phyloP scores from a whole-genome alignment of 2,888 invertebrate genomes.

The Apodemia hepburni region DNA sequence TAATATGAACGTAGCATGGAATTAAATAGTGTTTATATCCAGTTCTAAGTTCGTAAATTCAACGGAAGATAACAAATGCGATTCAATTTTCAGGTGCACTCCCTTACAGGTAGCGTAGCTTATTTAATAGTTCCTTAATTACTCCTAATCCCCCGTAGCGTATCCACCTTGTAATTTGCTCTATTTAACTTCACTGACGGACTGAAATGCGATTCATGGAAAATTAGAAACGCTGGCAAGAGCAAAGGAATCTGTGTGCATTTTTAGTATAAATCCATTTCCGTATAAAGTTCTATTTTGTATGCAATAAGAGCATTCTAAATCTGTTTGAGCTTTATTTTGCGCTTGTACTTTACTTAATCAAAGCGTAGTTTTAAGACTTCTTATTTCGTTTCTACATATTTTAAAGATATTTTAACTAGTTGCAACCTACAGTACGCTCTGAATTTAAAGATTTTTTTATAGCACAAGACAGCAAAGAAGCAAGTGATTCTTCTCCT shows the following conservation, averaged over 20 bases:
- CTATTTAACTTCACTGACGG: constrained; percentile 41
- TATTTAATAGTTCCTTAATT: constrained; percentile 64
- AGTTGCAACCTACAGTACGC: background rate
- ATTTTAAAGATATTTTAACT: background rate
- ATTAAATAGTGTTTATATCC: background rate
- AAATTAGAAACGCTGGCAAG: constrained; percentile 29
- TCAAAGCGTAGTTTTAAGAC: background rate
- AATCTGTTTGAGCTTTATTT: constrained; percentile 16
- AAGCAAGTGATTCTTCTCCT: too few species aligned
- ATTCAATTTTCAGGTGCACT: constrained; percentile 31
- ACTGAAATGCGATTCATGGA: constrained; percentile 31
- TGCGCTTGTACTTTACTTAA: constrained; percentile 11
- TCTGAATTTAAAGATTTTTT: too few species aligned
- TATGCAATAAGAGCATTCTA: constrained; percentile 27
- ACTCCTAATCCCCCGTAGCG: constrained; percentile 51
- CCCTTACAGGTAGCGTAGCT: constrained; percentile 25
- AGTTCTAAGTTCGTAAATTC: constrained; percentile 26
- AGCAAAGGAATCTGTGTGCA: constrained; percentile 27
- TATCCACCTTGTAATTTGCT: constrained; percentile 53
- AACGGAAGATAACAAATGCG: constrained; percentile 39
- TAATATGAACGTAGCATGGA: background rate
- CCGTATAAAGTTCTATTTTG: constrained; percentile 28
- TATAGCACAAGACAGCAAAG: too few species aligned
- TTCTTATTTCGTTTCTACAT: background rate
- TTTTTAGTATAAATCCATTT: constrained; percentile 25